Base-by-base conservation (phyloP, 2,113 vertebrate species). In the Cottus gobio region DNA sequence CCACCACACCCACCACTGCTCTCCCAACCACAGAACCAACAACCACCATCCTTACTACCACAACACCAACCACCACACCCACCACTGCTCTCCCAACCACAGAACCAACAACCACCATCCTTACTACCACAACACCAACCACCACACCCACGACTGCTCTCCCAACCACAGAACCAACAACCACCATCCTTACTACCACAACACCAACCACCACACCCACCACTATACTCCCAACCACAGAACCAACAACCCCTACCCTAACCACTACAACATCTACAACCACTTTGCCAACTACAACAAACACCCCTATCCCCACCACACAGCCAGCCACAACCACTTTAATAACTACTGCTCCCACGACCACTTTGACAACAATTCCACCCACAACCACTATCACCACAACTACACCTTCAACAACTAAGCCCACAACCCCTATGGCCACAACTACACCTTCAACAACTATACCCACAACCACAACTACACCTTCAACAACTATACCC, bases 371-470 rank as follows among this genome's bases (percentile, higher is more conserved):
- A 0, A 77, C 82, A 2, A 39, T 15, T 0, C 4, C 0, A 1
- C 50, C n/a, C 0, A 74, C 75, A 3, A 11, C 67, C 10, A 71
- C 54, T 4, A 56, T 75, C 4, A 71, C 68, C 30, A 79, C 85
- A 65, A 13, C 48, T 10, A 34, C 11, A 15, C 58, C 46, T 2
- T 70, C 61, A 0, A 77, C 82, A 3, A 39, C 20, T 0, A 5
- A 1, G 1, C 54, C 56, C 2, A 79, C 77, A 3, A 11, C 67
- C 6, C 61, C 48, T 4, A 56, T 75, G 8, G 67, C 68, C 36
- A 79, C 85, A 66, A 13, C 48, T 10, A 28, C 11, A 15, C 57
- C 16, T 24, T n/a, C 44, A 0, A 54, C 70, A 58, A 64, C 89
- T 1, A 50, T 3, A 6, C 36, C 60, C 2, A 79, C 77, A 5